phyloP scores from a whole-genome alignment of 2,888 invertebrate genomes.

The Andricus quercusramuli region DNA sequence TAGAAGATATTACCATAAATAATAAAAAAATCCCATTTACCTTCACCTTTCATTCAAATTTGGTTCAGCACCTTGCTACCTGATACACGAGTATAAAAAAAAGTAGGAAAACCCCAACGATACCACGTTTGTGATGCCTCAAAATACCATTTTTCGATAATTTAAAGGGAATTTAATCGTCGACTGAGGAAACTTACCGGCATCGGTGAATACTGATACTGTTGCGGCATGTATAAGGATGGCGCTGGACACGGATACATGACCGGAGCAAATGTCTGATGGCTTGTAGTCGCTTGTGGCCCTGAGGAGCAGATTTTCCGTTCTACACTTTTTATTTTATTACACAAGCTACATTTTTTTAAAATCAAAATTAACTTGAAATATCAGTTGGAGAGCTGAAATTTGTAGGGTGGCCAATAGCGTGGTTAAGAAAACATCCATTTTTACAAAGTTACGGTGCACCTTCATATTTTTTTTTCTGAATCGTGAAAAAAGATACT shows the following conservation, averaged over 20 bases:
- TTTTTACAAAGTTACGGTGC: too few species aligned
- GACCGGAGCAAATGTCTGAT: slow-evolving; percentile 76
- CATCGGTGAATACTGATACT: slow-evolving; percentile 77
- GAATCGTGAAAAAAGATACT: too few species aligned
- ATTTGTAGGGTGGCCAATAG: too few species aligned
- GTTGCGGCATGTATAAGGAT: slow-evolving; percentile 77
- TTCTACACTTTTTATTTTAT: slow-evolving; percentile 20
- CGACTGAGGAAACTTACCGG: slow-evolving; percentile 70
- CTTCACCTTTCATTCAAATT: too few species aligned
- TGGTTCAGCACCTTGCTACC: neutral
- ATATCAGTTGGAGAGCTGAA: neutral
- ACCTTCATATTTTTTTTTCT: too few species aligned
- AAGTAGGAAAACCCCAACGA: slow-evolving; percentile 26
- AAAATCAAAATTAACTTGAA: too few species aligned
- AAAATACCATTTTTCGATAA: slow-evolving; percentile 28
- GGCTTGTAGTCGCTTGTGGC: slow-evolving; percentile 75
- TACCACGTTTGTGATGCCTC: slow-evolving; percentile 10
- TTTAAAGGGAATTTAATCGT: neutral
- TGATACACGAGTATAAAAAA: slow-evolving; percentile 1
- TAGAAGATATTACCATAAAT: too few species aligned
- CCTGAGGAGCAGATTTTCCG: slow-evolving; percentile 59
- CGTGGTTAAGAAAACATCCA: too few species aligned
- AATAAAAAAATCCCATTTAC: too few species aligned
- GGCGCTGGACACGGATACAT: slow-evolving; percentile 77
- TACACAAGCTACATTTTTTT: neutral